Evolutionary conservation across 2,888 invertebrate genomes (phyloP), one percentile per base, ranked within the genome.

Genomic region (Clostera curtula): DNA sequence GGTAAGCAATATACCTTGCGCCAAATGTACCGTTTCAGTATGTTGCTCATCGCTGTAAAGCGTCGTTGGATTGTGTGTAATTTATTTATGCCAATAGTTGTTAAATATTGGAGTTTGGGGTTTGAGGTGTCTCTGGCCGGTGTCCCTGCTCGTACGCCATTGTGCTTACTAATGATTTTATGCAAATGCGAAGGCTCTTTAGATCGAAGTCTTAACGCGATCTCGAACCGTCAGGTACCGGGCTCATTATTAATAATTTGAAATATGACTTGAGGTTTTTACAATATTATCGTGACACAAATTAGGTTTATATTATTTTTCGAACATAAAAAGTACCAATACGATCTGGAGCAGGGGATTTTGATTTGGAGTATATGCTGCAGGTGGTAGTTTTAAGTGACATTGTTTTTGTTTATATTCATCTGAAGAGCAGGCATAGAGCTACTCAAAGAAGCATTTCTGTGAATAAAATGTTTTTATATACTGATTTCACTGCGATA

Each of bases 81-180:
- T 19, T 17, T 18, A 26, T 26, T 28, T 29, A 11, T 29, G 27
- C 48, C 31, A 36, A 24, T 37, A 13, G 48, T 61, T 49, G 55
- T 58, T 50, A 48, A 43, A 62, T 63, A 56, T 68, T 65, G 61
- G 56, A 63, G 62, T 67, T 59, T 54, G 66, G n/a, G 61, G 73
- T 70, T 67, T 72, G 69, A 71, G 72, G 71, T 73, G 77, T 71
- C 69, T 64, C 64, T 75, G 69, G 56, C 57, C 64, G 76, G 68
- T 80, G 79, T 82, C 82, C 79, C 79, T 76, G 74, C 76, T 68
- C 69, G 77, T 64, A 62, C 72, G 70, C 77, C 82, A 82, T 83
- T 83, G 83, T 83, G 83, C 80, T 82, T 80, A 77, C 83, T 83
- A 82, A 83, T 82, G 83, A 83, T 82, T 83, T 83, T 83, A 83